phyloP scores from a whole-genome alignment of 2,888 invertebrate genomes.

The Cynaeus angustus region DNA sequence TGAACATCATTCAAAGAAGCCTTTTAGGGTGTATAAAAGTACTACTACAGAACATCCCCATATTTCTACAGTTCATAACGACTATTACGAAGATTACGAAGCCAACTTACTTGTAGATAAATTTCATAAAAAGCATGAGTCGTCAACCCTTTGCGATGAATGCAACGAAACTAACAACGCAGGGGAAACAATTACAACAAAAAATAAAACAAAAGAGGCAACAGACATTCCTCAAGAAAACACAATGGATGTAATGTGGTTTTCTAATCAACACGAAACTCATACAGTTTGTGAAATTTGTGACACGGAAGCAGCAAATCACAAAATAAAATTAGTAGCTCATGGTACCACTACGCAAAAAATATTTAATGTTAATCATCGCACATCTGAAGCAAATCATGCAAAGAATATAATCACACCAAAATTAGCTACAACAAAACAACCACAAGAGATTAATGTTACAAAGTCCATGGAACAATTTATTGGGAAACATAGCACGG shows the following conservation, averaged over 20 bases:
- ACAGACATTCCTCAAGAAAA: not conserved
- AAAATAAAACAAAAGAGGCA: not conserved
- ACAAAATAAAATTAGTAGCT: too few relatives aligned
- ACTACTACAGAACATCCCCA: not conserved
- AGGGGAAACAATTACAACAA: not conserved
- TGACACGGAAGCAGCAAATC: not conserved
- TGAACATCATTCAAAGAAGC: too few relatives aligned
- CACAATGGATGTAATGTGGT: not conserved
- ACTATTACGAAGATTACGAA: slow-evolving; percentile 10
- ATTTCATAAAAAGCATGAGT: slow-evolving; percentile 13
- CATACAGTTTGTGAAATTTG: not conserved
- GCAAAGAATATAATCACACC: too few relatives aligned
- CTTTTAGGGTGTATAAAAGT: too few relatives aligned
- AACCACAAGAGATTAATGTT: too few relatives aligned
- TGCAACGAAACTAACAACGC: not conserved
- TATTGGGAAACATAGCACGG: too few relatives aligned
- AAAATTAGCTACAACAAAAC: too few relatives aligned
- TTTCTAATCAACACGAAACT: not conserved
- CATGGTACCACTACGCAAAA: too few relatives aligned
- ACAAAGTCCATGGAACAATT: too few relatives aligned
- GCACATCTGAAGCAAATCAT: too few relatives aligned
- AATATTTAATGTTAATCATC: too few relatives aligned
- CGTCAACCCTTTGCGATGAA: slow-evolving; percentile 18
- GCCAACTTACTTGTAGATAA: slow-evolving; percentile 7
- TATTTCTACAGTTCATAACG: too few relatives aligned